Conservation (phyloP, 2,888 invertebrate species). For the Onthophagus sagittarius region DNA sequence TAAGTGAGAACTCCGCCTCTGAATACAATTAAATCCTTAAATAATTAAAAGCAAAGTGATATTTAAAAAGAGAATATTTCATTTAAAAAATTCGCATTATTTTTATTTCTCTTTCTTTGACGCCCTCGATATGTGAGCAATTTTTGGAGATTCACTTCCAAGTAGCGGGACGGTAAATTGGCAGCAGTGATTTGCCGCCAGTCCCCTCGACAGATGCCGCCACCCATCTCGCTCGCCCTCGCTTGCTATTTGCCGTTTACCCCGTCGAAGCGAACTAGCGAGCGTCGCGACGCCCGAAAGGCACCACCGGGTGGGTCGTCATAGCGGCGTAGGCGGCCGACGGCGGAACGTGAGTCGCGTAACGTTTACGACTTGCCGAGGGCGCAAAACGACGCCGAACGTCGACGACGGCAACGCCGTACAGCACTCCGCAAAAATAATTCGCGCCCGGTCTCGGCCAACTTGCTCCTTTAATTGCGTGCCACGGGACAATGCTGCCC, state of each 20-base stretch:
- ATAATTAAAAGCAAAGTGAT: too few relatives aligned
- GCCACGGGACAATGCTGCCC: constrained; percentile 9
- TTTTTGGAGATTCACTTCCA: not conserved
- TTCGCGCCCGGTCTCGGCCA: constrained; percentile 1
- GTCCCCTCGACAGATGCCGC: constrained; percentile 1
- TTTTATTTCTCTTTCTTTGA: not conserved
- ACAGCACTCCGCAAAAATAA: constrained; percentile 11
- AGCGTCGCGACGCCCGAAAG: not conserved
- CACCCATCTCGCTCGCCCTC: not conserved
- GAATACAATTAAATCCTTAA: not conserved
- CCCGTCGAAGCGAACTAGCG: not conserved
- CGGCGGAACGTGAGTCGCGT: not conserved
- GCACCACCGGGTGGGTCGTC: not conserved
- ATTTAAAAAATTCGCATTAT: too few relatives aligned
- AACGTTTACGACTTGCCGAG: not conserved
- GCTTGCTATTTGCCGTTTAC: not conserved
- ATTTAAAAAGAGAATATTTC: too few relatives aligned
- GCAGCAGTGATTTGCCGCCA: constrained; percentile 6
- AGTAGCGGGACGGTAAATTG: constrained; percentile 1
- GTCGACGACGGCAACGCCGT: not conserved
- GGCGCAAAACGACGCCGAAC: not conserved
- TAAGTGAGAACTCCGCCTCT: not conserved
- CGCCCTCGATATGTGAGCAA: not conserved
- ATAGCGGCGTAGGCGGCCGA: not conserved
- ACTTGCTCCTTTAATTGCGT: constrained; percentile 11